These are phyloP conservation scores for Parnassius glacialis DNA, from an alignment of 2,888 invertebrate species.

Conservation along the genomic window DNA sequence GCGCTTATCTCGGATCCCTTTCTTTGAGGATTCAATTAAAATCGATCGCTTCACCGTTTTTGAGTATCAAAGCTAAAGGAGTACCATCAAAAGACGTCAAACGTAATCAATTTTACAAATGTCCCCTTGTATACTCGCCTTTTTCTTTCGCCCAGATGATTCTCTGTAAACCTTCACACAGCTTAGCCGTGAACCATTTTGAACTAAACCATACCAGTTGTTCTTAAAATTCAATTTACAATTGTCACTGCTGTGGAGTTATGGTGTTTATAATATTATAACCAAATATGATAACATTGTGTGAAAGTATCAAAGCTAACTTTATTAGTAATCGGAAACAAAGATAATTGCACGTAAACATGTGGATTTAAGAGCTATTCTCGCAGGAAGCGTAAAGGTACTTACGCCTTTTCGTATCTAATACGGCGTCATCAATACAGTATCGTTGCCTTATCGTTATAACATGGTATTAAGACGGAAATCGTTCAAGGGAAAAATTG, in stretches of 20 bases:
- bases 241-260: not conserved
- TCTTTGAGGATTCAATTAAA: conserved; percentile 69
- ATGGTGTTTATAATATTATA: conserved; percentile 11
- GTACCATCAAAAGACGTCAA: conserved; percentile 69
- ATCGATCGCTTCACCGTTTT: conserved; percentile 58
- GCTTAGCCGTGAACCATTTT: conserved; percentile 39
- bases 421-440: conserved; percentile 61
- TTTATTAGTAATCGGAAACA: conserved; percentile 51
- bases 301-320: conserved; percentile 69
- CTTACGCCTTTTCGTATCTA: conserved; percentile 40
- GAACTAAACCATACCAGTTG: fast-evolving
- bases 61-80: conserved; percentile 46
- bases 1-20: conserved; percentile 41
- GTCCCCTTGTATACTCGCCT: conserved; percentile 51
- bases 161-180: conserved; percentile 43
- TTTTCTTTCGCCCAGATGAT: conserved; percentile 65
- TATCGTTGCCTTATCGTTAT: conserved; percentile 72
- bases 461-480: conserved; percentile 66
- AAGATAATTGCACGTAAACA: conserved; percentile 27
- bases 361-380: conserved; percentile 28
- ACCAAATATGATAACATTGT: conserved; percentile 67
- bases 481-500: conserved; percentile 76
- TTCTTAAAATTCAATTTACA: conserved; percentile 26
- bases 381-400: conserved; percentile 15
- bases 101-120: conserved; percentile 79